phyloP scores from a whole-genome alignment of 2,113 vertebrate genomes.

The Leucosticte australis region DNA sequence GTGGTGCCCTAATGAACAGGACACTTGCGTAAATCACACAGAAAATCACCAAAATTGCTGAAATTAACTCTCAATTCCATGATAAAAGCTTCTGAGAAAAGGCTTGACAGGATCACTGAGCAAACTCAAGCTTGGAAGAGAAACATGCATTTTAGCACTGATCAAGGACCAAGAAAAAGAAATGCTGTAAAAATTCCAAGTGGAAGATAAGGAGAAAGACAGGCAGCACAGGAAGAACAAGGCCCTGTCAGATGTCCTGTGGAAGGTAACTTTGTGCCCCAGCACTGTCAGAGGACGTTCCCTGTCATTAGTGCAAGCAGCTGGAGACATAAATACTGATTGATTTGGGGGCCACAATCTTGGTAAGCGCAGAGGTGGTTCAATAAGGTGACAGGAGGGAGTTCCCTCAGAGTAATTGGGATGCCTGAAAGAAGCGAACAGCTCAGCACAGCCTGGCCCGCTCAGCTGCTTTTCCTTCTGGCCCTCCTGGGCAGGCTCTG shows the following conservation, averaged over 20 bases:
- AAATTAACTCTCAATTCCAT: not conserved
- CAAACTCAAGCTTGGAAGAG: not conserved
- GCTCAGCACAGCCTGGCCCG: not conserved
- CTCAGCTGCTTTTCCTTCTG: not conserved
- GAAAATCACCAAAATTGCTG: not conserved
- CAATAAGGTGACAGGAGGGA: no score
- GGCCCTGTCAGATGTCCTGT: not conserved
- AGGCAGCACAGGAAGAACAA: not conserved
- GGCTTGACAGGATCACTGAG: not conserved
- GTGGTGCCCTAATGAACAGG: not conserved
- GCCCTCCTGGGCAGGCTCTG: not conserved
- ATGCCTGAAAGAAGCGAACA: not conserved
- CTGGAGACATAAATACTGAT: not conserved
- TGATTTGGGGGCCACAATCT: not conserved
- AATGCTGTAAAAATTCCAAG: not conserved
- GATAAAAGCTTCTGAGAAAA: not conserved
- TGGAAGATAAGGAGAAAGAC: not conserved
- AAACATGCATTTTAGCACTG: not conserved
- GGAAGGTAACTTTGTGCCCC: not conserved
- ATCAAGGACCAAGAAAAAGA: not conserved
- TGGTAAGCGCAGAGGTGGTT: no score
- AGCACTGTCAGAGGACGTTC: not conserved
- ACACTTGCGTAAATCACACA: not conserved
- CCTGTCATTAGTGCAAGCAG: not conserved
- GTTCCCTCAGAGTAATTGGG: not conserved